Base-by-base conservation (phyloP, 2,888 invertebrate genomes). In the Neoaliturus tenellus region DNA sequence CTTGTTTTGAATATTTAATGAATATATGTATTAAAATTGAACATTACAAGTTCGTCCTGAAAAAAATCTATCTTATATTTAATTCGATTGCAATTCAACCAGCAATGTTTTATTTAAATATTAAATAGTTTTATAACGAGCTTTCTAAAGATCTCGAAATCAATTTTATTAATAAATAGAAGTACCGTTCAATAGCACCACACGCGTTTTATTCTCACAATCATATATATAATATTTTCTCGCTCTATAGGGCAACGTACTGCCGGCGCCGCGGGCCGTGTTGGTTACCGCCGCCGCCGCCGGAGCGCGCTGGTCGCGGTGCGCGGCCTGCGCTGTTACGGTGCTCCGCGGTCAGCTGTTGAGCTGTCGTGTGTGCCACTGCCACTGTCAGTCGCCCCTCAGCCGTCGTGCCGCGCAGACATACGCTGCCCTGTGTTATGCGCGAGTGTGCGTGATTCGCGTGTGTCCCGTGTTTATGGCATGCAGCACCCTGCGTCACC, bases 401-500 rank as follows among this genome's bases (percentile, higher is more conserved):
- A 78, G 78, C 78, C 78, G 31, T 23, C 23, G 78, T 17, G 51
- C 33, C 75, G 31, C 31, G 55, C 33, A 28, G 51, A 78, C 55
- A 20, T 28, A 10, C 5, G 14, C 44, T 25, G 1, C 71, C 41
- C 8, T 33, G 55, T 55, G 55, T 4, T 28, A 55, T 78, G 78
- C 23, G 33, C 51, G 55, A 31, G 35, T 17, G 78, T 55, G 23
- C 33, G 55, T 55, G 55, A 35, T 48, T 8, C 4, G 28, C 25
- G 41, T 48, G 84, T 84, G 71, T 69, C 73, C 31, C 20, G 81
- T 84, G 81, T 71, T 83, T 71, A 84, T 71, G 82, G 80, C 75
- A 87, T 87, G 87, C 87, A 87, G 83, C 93, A 93, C 90, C 93
- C 92, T 89, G 92, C 93, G 78, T 93, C 94, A 88, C 93, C 94